These are phyloP conservation scores for Hydropotes inermis DNA, from an alignment of 2,113 vertebrate species.

Conservation along the genomic window DNA sequence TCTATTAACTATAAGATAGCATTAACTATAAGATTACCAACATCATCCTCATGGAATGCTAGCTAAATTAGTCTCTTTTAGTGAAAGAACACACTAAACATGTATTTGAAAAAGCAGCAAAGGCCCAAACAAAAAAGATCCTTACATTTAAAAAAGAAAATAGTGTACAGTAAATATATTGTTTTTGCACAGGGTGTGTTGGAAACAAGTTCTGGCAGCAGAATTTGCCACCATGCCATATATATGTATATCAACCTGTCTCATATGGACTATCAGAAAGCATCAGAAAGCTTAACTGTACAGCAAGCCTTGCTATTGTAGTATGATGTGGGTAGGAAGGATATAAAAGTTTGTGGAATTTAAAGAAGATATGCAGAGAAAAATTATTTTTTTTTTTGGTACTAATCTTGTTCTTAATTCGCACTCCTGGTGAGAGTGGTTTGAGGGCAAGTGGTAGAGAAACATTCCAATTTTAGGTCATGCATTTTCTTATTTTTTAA, in stretches of 20 bases:
- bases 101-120: background rate
- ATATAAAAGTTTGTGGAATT: background rate
- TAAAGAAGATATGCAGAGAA: background rate
- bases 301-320: background rate
- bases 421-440: background rate
- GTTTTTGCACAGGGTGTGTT: background rate
- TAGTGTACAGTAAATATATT: background rate
- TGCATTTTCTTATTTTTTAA: background rate
- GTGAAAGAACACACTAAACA: background rate
- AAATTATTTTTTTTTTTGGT: background rate
- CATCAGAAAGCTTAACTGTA: background rate
- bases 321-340: background rate
- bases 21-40: background rate
- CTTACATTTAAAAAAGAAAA: background rate
- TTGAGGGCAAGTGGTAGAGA: background rate
- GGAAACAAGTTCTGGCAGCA: background rate
- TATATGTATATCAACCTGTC: background rate
- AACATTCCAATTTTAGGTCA: background rate
- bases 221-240: background rate
- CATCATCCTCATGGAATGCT: background rate
- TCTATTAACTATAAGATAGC: background rate
- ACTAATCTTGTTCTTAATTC: background rate
- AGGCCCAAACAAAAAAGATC: background rate
- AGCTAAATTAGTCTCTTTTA: background rate
- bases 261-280: background rate